Base-by-base conservation (phyloP, 2,888 invertebrate species). In the Euzophera pinguis region DNA sequence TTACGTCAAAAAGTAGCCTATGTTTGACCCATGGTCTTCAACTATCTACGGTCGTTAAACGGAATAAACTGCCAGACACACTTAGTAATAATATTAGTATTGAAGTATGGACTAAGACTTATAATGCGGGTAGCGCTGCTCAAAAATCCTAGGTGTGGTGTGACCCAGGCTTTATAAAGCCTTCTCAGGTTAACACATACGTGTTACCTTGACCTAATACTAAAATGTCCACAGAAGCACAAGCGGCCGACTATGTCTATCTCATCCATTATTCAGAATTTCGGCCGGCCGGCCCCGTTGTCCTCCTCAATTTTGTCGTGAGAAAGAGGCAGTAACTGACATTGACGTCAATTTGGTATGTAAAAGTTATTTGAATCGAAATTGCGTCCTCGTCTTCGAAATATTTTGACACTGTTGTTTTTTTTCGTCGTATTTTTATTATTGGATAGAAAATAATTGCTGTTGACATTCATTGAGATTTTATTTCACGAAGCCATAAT, bases 241-340 rank as follows among this genome's bases (percentile, higher is more conserved):
- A 69, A 58, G 65, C 61, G 61, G 75, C 75, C 73, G 64, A 58
- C 65, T 65, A 56, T 50, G 60, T 55, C 62, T 54, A 62, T 62
- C 71, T 76, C 75, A 81, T 81, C 69, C 76, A 82, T 82, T 80
- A 82, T 83, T 81, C 78, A 81, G 65, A 69, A 62, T 65, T 68
- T 73, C 69, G 65, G 71, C 66, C 62, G 58, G 53, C 56, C 60
- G 63, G 57, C 52, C 65, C 64, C 61, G 49, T 16, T 32, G 39
- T 50, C 49, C 29, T 48, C 22, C 39, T 32, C 38, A 49, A 38
- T 50, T 39, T 50, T n/a, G 39, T 32, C 39, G 39, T 16, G 32
- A 41, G 29, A 50, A 39, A 50, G 39, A 38, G 27, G 29, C 29
- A 39, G 39, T 39, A 50, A 29, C 48, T 45, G 38, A 49, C 38